phyloP scores from a whole-genome alignment of 2,797 vertebrate genomes.

The Spinus olivaceus region DNA sequence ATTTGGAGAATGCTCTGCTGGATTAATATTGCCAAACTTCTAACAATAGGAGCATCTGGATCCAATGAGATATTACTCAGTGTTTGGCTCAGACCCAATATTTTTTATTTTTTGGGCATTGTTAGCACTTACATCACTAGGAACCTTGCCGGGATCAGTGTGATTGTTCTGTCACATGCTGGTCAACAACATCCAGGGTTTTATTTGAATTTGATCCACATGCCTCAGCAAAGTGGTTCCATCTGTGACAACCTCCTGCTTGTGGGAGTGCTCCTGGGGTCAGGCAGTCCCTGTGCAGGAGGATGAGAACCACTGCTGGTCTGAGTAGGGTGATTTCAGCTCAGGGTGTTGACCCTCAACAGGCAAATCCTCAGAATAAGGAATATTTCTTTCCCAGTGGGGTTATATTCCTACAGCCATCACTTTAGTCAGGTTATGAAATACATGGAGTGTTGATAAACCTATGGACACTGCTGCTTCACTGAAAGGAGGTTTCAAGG shows the following conservation, averaged over 20 bases:
- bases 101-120: constrained; percentile 18
- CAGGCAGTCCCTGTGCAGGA: background rate
- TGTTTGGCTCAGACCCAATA: constrained; percentile 30
- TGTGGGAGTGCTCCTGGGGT: background rate
- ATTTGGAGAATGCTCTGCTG: background rate
- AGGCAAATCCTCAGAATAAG: background rate
- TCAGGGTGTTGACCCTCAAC: background rate
- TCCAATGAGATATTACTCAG: constrained; percentile 37
- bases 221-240: constrained; percentile 47
- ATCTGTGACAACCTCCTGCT: constrained; percentile 47
- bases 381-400: background rate
- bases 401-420: background rate
- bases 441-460: background rate
- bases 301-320: background rate
- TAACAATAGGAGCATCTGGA: constrained; percentile 56
- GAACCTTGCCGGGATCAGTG: constrained; percentile 62
- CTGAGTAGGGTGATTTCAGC: background rate
- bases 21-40: background rate
- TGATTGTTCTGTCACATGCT: constrained; percentile 44
- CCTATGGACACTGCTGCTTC: background rate
- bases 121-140: constrained; percentile 48
- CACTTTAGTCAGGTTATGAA: background rate
- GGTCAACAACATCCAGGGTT: constrained; percentile 47
- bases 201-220: constrained; percentile 54
- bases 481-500: background rate